Percentiles rank a stretch among this genome's conserved stretches.
phyloP scores from a whole-genome alignment of 2,113 vertebrate genomes.

The Anguilla rostrata region DNA sequence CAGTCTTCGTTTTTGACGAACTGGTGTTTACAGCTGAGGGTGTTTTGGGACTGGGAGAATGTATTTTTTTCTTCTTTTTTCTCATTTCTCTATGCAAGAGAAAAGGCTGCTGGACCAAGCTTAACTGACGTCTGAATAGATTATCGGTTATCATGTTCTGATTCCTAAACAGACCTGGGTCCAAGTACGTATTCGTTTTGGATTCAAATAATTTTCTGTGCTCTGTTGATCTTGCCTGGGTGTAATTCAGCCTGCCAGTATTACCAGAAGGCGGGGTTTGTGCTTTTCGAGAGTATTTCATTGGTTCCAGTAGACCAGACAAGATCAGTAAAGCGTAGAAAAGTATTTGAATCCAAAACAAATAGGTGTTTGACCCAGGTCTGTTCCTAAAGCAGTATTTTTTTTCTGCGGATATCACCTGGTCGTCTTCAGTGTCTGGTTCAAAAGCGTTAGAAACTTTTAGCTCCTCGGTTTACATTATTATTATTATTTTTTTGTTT shows the following conservation, averaged over 20 bases:
- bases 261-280: too few relatives aligned
- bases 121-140: background rate
- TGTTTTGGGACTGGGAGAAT: background rate
- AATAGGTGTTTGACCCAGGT: too few relatives aligned
- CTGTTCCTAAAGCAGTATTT: background rate
- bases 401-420: background rate
- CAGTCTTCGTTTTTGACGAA: background rate
- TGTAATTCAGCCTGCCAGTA: too few relatives aligned
- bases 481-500: background rate
- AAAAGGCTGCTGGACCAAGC: background rate
- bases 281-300: too few relatives aligned
- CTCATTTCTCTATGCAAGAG: background rate
- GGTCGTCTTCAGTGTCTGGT: background rate
- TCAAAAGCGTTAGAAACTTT: background rate
- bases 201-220: too few relatives aligned
- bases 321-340: too few relatives aligned
- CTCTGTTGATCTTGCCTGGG: too few relatives aligned
- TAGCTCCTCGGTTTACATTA: background rate
- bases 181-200: too few relatives aligned
- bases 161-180: background rate
- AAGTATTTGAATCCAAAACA: too few relatives aligned
- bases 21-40: background rate
- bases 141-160: background rate
- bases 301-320: too few relatives aligned
- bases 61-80: background rate